Evolutionary conservation across 2,888 invertebrate genomes (phyloP), one percentile per base, ranked within the genome.

Genomic region (Crepidodera aurea): DNA sequence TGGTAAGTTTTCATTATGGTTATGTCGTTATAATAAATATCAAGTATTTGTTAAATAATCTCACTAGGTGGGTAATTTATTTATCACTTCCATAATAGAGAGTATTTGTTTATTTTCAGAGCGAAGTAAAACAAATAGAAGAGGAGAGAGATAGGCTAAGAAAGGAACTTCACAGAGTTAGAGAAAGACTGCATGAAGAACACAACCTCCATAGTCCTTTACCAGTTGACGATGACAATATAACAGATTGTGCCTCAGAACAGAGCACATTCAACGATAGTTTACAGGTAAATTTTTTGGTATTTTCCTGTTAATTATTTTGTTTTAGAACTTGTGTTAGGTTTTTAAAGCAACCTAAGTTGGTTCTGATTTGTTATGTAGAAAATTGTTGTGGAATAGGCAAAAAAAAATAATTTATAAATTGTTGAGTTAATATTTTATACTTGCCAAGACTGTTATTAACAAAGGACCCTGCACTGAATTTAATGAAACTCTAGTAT

Each of bases 71-170:
- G n/a, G n/a, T n/a, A n/a, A n/a, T n/a, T n/a, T n/a, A n/a, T n/a
- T n/a, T n/a, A n/a, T n/a, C n/a, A n/a, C n/a, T n/a, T n/a, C n/a
- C n/a, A n/a, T n/a, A n/a, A n/a, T n/a, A n/a, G n/a, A n/a, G n/a
- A n/a, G n/a, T n/a, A n/a, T n/a, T n/a, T n/a, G n/a, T n/a, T n/a
- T n/a, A n/a, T 54, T 27, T 40, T 51, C 1, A 92, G 92, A 88
- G 87, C 79, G 86, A 90, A 74, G 86, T 91, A 63, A 89, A 88
- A 79, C 87, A 89, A 73, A 84, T 88, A 71, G 92, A 92, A 77
- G 90, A 90, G 74, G 92, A 92, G 78, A 83, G 90, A 60, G 90
- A 90, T 74, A 84, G 87, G 71, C 81, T 92, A 73, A 84, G 91
- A 34, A 87, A 87, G 70, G 92, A 92, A 78, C 82, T 91, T 73